Base-by-base conservation (phyloP, 2,797 vertebrate species). In the Diglossa cyanea region DNA sequence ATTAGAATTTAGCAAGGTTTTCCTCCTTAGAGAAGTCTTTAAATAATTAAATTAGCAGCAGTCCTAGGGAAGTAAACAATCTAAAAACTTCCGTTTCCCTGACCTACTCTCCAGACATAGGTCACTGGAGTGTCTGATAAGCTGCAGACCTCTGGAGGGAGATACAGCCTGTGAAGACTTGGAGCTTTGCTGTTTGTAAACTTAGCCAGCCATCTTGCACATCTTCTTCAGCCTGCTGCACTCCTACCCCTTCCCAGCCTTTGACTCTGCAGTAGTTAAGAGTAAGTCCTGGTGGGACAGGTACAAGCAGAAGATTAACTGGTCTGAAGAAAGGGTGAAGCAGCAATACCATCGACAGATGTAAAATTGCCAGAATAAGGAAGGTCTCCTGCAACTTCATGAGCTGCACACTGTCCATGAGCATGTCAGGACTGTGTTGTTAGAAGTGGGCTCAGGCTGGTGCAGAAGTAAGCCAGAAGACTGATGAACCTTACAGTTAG, bases 11-110 rank as follows among this genome's bases (percentile, higher is more conserved):
- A 87, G 71, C 63, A 86, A 92, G 40, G 63, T 86, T 92, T 76
- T 94, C 74, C 51, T 95, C 90, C 58, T 86, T 53, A n/a, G 82
- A 80, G 76, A 94, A 90, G 63, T 75, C 51, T 77, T 94, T 55
- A 79, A 88, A 73, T 71, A 79, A 89, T 94, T 96, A 89, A 87
- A 95, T 81, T 76, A 93, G 53, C 88, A 91, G 77, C 53, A 94
- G 90, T 68, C 48, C 40, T 79, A 81, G 51, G 39, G 90, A 92
- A 88, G 30, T 28, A 57, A 94, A 90, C 37, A 92, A 88, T 86
- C 62, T 20, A 30, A 92, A 82, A 86, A 35, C 30, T 55, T 79
- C 58, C 9, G 3, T 86, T 93, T 75, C 40, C 62, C 58, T 91
- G 55, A 78, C 45, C 86, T 78, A 31, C 31, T 40, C 58, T 95